phyloP scores from a whole-genome alignment of 1,140 invertebrate species.

The Forficula auricularia region DNA sequence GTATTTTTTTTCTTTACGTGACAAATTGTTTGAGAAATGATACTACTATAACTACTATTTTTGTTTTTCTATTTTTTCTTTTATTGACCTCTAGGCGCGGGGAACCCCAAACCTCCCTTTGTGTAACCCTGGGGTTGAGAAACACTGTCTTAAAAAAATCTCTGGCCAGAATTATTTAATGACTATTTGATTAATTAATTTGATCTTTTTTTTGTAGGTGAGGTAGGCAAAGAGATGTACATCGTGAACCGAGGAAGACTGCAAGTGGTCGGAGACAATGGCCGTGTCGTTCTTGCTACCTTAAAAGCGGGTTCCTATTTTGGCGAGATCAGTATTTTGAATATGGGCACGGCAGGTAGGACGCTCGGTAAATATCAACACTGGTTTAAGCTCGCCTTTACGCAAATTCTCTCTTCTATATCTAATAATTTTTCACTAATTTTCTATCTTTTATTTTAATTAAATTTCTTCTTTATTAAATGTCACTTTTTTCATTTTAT shows the following conservation, averaged over 20 bases:
- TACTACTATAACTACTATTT: no score
- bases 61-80: no score
- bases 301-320: constrained; percentile 96
- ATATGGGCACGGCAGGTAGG: constrained; percentile 98
- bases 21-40: no score
- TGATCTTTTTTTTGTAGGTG: constrained; percentile 49
- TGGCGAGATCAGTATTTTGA: constrained; percentile 98
- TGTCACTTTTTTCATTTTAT: no score
- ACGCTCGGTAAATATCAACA: constrained; percentile 12
- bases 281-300: constrained; percentile 88
- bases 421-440: constrained; percentile 16
- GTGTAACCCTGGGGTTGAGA: no score
- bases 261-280: constrained; percentile 93
- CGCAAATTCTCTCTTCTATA: constrained; percentile 16
- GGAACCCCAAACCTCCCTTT: no score
- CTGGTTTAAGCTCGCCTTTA: neutral
- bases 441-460: constrained; percentile 13
- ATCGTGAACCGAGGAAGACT: constrained; percentile 92
- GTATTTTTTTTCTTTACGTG: no score
- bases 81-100: no score
- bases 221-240: constrained; percentile 98
- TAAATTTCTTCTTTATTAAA: no score
- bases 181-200: no score
- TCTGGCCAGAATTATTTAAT: no score
- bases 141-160: no score